These are phyloP conservation scores for Margarornis squamiger DNA, from an alignment of 2,797 vertebrate genomes.

Conservation along the genomic window DNA sequence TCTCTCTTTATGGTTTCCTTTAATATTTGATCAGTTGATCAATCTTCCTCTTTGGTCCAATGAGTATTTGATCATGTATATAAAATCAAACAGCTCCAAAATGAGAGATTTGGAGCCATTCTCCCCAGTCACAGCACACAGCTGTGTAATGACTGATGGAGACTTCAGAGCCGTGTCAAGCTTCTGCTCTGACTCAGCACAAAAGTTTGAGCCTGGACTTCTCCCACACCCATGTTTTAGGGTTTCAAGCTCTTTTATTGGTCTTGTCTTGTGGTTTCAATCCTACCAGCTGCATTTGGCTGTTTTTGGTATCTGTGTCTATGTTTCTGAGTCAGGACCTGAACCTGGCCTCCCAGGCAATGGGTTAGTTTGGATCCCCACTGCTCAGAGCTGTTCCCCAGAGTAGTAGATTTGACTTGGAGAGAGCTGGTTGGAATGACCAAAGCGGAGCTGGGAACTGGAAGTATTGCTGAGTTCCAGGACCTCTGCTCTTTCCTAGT, in stretches of 20 bases:
- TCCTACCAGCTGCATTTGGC: neutral
- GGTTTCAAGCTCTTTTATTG: neutral
- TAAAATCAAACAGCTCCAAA: neutral
- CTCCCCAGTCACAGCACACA: neutral
- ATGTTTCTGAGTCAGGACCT: neutral
- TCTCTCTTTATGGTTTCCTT: neutral
- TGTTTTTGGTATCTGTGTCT: neutral
- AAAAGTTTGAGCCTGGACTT: neutral
- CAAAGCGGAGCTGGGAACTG: neutral
- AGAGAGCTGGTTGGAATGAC: neutral
- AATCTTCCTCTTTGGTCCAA: neutral
- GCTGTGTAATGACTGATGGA: neutral
- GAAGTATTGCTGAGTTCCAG: neutral
- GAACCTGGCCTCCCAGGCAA: neutral
- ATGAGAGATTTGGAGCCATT: neutral
- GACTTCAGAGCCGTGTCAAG: neutral
- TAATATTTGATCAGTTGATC: neutral
- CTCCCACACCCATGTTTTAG: accelerated
- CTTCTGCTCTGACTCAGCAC: neutral
- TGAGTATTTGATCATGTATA: neutral
- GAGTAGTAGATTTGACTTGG: neutral
- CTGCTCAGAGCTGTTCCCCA: neutral
- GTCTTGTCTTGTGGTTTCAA: neutral
- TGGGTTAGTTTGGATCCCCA: neutral
- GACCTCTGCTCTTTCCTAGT: neutral